A percentile compares a stretch with the other conserved stretches of the same genome.
Evolutionary conservation across 2,113 vertebrate genomes (phyloP).

Genomic region (Vanacampus margaritifer): DNA sequence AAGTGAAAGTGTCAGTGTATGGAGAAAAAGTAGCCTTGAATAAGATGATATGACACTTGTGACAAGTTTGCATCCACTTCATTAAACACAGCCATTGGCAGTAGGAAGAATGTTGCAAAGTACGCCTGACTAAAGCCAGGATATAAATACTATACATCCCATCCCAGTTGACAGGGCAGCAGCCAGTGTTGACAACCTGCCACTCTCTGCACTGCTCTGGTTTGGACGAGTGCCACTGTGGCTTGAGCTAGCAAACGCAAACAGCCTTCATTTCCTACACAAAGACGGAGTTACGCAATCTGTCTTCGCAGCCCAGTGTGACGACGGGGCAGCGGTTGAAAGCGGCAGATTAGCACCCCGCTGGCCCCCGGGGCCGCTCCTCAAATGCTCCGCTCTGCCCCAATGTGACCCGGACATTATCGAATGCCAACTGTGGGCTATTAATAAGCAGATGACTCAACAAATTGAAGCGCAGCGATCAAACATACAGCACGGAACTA

Average conservation of each 20-base stretch:
- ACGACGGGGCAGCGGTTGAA: conserved; percentile 57
- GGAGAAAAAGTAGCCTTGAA: conserved; percentile 2
- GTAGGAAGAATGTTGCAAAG: conserved; percentile 38
- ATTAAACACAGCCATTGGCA: conserved; percentile 44
- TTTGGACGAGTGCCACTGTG: conserved; percentile 12
- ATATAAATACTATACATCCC: conserved; percentile 51
- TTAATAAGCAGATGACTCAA: conserved; percentile 52
- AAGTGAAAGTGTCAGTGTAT: conserved; percentile 12
- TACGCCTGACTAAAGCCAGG: conserved; percentile 32
- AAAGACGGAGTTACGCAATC: conserved; percentile 64
- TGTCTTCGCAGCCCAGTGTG: conserved; percentile 48
- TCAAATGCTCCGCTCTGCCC: conserved; percentile 44
- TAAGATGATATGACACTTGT: conserved; percentile 49
- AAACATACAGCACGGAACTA: conserved; percentile 3
- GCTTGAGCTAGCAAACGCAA: conserved; percentile 30
- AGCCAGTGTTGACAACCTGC: conserved; percentile 40
- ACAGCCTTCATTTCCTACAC: conserved; percentile 46
- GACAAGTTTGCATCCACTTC: conserved; percentile 54
- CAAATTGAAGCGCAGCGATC: conserved; percentile 27
- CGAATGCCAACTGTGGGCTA: conserved; percentile 41
- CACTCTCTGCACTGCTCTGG: conserved; percentile 38
- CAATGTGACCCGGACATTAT: conserved; percentile 49
- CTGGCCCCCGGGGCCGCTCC: conserved; percentile 51
- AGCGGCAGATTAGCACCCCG: conserved; percentile 58
- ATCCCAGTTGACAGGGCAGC: conserved; percentile 41